These are phyloP conservation scores for Cygnus buccinator DNA, from an alignment of 2,113 vertebrate species.

Conservation along the genomic window DNA sequence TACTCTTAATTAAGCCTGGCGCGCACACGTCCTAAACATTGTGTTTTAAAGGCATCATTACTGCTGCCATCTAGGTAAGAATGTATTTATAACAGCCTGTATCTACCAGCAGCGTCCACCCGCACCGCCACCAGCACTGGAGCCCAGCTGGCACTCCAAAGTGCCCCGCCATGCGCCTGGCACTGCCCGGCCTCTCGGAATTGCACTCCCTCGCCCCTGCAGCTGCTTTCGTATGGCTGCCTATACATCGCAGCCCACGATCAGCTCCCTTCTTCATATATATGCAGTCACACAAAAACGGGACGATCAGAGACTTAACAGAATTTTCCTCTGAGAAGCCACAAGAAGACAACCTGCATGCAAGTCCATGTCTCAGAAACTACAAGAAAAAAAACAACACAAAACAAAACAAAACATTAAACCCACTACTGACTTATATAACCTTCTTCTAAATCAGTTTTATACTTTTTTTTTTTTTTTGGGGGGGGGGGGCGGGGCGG, in stretches of 20 bases:
- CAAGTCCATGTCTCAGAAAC: neutral
- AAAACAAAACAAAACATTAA: neutral
- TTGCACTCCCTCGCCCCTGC: rapidly evolving
- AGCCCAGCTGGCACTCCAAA: rapidly evolving
- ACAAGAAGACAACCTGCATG: rapidly evolving
- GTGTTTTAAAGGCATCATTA: neutral
- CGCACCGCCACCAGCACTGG: rapidly evolving
- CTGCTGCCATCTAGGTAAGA: neutral
- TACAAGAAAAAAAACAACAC: rapidly evolving
- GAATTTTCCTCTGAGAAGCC: neutral
- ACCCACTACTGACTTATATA: neutral
- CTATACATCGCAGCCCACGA: neutral
- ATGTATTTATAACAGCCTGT: rapidly evolving
- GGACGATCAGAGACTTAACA: rapidly evolving
- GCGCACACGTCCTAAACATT: rapidly evolving
- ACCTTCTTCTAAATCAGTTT: neutral
- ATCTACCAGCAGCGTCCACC: neutral
- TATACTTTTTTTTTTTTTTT: neutral
- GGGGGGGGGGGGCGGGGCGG: no score
- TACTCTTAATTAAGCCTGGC: neutral
- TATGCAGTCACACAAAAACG: neutral
- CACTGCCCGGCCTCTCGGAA: neutral
- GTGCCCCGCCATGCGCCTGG: neutral
- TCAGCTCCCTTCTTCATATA: neutral
- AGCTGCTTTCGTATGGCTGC: neutral